A percentile compares a stretch with the other conserved stretches of the same genome.
Conservation (phyloP, 2,113 vertebrate species). For the Podarcis raffonei region DNA sequence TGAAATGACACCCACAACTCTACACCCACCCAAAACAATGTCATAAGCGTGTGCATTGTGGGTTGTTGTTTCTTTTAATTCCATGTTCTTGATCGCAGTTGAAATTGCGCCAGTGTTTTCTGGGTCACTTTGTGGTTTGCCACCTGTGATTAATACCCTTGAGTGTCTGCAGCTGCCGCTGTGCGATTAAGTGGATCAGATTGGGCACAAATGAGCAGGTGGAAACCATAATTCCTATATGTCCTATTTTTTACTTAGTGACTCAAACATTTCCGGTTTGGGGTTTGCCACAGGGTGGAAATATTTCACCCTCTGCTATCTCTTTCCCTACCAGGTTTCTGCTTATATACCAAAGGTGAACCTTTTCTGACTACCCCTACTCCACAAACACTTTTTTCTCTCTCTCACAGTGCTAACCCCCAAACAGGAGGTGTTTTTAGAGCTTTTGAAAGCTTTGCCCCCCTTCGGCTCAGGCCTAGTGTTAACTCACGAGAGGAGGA, state of each 20-base stretch:
- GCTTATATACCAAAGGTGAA: neutral
- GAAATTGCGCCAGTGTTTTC: constrained; percentile 1
- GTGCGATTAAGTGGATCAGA: neutral
- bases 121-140: constrained; percentile 18
- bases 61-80: neutral
- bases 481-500: too few species aligned
- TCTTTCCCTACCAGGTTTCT: neutral
- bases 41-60: neutral
- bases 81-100: neutral
- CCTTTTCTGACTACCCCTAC: neutral
- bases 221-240: neutral
- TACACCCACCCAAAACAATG: neutral
- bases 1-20: neutral
- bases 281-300: neutral
- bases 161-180: neutral
- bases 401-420: too few species aligned
- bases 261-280: neutral
- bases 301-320: neutral
- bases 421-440: too few species aligned
- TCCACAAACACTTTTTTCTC: neutral
- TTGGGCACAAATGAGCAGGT: neutral
- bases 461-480: neutral
- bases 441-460: too few species aligned
- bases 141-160: neutral
- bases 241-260: neutral